A percentile compares a stretch with the other conserved stretches of the same genome.
Evolutionary conservation across 1,140 invertebrate species (phyloP).

Genomic region (Bombus fervidus): DNA sequence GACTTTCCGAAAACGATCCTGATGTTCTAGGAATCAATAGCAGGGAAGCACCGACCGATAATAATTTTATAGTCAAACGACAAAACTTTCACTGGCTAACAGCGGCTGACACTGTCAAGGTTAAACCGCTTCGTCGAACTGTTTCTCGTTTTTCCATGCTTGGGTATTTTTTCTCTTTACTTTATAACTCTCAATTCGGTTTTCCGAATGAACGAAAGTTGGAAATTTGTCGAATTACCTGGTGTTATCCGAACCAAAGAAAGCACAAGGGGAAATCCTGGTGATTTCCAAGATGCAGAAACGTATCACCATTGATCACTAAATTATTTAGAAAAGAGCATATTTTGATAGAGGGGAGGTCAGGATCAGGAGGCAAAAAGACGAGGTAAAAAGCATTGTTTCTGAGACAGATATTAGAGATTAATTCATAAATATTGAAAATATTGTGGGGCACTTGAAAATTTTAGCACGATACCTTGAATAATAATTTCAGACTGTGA

Average conservation of each 20-base stretch:
- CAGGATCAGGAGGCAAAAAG: neutral
- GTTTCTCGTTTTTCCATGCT: conserved; percentile 57
- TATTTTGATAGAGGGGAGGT: no score
- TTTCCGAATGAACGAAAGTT: no score
- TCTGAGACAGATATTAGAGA: no score
- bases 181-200: no score
- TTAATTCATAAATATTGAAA: neutral
- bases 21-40: neutral
- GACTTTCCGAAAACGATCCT: neutral
- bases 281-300: no score
- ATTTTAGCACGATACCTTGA: neutral
- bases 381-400: neutral
- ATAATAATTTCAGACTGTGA: neutral
- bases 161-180: conserved; percentile 38
- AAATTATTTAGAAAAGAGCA: no score
- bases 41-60: no score
- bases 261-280: no score
- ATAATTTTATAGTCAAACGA: neutral
- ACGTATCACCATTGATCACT: no score
- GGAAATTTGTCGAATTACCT: no score
- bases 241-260: no score
- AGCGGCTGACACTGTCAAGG: conserved; percentile 61
- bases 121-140: conserved; percentile 63
- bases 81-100: conserved; percentile 52
- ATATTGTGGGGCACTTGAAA: neutral